Evolutionary conservation across 2,113 vertebrate genomes (phyloP), one percentile per base, ranked within the genome.

Genomic region (Phycodurus eques): DNA sequence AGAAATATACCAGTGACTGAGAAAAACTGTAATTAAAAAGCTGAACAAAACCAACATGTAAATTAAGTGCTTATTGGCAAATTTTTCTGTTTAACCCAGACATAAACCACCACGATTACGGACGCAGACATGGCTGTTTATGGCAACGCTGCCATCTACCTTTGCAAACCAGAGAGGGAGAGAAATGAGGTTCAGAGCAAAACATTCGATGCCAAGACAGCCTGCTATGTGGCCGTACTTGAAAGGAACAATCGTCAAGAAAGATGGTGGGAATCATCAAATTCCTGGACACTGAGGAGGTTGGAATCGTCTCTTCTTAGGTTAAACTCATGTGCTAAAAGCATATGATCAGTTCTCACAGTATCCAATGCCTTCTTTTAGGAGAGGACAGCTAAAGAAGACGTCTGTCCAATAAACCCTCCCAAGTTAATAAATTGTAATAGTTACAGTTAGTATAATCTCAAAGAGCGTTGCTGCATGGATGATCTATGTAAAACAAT

Each of bases 401-500:
- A 89, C 0, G 76, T 90, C 47, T 5, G 4, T 72, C 87, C 84
- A 67, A 90, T 90, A 88, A 91, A 91, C 42, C 90, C 90, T 87
- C 90, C 90, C 64, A 91, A 91, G 87, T 91, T 27, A 27, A 27
- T 27, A 27, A 27, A 1, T 27, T 27, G 27, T 27, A 27, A 27
- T 27, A 27, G 27, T 27, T 27, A 27, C 27, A 27, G 27, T 27
- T 27, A 27, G 27, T 96, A 91, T 90, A 98, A 98, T 88, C 95
- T 98, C 87, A 97, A 98, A 91, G 96, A 96, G 66, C 94, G 94
- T 64, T 98, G 95, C 94, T 42, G 95, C 95, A 78, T 98, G 96
- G 96, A 96, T 98, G 96, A 98, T 98, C 87, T 98, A 95, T 84
- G 94, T 95, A 85, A 94, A 94, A 77, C 5, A 67, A 19, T 39